phyloP scores from a whole-genome alignment of 2,797 vertebrate species.

The Peromyscus aztecus region DNA sequence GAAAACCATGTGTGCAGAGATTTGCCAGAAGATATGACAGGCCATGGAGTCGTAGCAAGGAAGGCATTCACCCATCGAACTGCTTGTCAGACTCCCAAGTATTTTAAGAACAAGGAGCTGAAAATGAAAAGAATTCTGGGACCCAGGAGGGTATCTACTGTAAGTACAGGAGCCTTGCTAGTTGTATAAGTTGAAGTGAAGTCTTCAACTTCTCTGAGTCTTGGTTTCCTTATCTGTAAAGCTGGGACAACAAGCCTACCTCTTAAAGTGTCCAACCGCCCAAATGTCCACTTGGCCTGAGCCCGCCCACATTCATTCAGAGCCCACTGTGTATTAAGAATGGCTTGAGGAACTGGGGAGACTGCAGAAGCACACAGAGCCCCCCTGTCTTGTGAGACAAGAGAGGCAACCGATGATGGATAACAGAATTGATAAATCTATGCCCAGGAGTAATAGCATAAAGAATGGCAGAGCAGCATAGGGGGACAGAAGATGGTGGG shows the following conservation, averaged over 20 bases:
- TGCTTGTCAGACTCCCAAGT: neutral
- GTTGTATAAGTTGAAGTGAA: neutral
- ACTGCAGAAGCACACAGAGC: neutral
- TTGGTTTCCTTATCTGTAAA: neutral
- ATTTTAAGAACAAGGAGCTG: slow-evolving; percentile 11
- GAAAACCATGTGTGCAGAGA: neutral
- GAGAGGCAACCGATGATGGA: neutral
- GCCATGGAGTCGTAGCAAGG: neutral
- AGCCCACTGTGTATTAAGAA: too few species aligned
- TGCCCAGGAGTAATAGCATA: neutral
- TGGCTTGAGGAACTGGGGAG: neutral
- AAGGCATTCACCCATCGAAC: neutral
- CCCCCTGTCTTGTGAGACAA: neutral
- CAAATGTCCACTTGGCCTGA: neutral
- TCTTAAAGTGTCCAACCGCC: neutral
- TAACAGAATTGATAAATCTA: neutral
- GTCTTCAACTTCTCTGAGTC: neutral
- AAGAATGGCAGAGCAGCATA: too few species aligned
- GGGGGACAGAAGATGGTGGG: neutral
- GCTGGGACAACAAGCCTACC: too few species aligned
- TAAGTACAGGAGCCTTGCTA: neutral
- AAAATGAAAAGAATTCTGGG: slow-evolving; percentile 35
- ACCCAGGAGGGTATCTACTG: neutral
- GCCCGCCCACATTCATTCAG: neutral
- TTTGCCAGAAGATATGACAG: neutral